phyloP scores from a whole-genome alignment of 2,113 vertebrate genomes.

The Nansenia antarctica region DNA sequence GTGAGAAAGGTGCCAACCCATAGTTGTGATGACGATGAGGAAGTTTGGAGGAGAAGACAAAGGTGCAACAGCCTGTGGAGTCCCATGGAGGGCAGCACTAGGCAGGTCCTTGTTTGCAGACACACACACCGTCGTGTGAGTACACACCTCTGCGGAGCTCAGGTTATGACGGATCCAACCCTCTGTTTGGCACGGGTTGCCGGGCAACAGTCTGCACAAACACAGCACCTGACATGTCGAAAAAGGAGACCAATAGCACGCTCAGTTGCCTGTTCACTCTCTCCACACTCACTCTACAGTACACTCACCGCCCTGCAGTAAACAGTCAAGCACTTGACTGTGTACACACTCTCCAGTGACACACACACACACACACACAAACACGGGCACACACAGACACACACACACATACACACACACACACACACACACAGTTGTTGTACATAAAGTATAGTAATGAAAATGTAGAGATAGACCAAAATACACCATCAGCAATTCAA shows the following conservation, averaged over 20 bases:
- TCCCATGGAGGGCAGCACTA: slow-evolving; percentile 50
- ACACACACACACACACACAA: slow-evolving; percentile 26
- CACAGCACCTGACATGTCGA: slow-evolving; percentile 59
- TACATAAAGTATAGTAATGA: not conserved
- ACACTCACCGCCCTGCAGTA: not conserved
- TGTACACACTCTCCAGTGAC: slow-evolving; percentile 20
- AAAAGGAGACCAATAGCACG: slow-evolving; percentile 48
- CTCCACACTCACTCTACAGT: slow-evolving; percentile 1
- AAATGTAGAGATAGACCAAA: not conserved
- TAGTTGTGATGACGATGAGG: too few species aligned
- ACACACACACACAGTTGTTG: not conserved
- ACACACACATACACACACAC: not conserved
- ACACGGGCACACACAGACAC: slow-evolving; percentile 26
- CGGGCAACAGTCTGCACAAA: slow-evolving; percentile 64
- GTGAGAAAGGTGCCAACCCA: too few species aligned
- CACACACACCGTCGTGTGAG: slow-evolving; percentile 5
- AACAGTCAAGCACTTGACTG: not conserved
- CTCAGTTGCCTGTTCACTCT: slow-evolving; percentile 28
- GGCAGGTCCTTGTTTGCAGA: slow-evolving; percentile 21
- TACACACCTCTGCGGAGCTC: too few species aligned
- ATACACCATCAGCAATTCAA: not conserved
- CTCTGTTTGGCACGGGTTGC: slow-evolving; percentile 63
- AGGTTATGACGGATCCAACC: slow-evolving; percentile 17
- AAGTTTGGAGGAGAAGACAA: not conserved
- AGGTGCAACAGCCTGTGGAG: slow-evolving; percentile 33